Evolutionary conservation across 2,797 vertebrate species (phyloP).

Genomic region (Phrynocephalus vlangalii): DNA sequence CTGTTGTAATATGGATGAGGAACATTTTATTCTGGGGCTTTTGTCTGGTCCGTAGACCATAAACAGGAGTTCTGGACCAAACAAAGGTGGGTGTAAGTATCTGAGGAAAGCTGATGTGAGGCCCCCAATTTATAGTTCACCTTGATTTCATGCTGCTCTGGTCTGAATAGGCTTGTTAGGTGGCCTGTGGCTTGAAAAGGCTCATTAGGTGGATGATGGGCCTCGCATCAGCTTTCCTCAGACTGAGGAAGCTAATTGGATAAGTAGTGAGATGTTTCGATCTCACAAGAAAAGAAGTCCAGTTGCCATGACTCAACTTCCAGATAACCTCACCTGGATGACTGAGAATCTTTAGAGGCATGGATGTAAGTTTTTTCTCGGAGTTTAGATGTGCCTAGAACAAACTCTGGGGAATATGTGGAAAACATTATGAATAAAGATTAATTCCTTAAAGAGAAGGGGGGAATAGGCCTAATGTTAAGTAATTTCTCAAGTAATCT

Average conservation of each 20-base stretch:
- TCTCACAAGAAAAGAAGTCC: too few species aligned
- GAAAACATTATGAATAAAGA: neutral
- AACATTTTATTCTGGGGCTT: neutral
- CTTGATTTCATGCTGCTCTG: too few species aligned
- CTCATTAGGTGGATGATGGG: too few species aligned
- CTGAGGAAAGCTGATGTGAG: neutral
- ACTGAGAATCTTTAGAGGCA: too few species aligned
- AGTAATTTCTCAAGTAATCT: conserved; percentile 5
- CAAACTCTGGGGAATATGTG: neutral
- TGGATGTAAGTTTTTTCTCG: neutral
- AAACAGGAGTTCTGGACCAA: neutral
- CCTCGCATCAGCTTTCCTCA: too few species aligned
- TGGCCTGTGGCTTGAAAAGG: too few species aligned
- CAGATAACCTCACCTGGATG: too few species aligned
- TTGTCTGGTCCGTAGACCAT: neutral
- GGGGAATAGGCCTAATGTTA: neutral
- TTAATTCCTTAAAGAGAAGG: neutral
- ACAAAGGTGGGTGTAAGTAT: neutral
- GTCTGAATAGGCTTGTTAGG: too few species aligned
- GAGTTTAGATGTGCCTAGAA: conserved; percentile 24
- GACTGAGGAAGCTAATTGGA: too few species aligned
- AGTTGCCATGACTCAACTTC: too few species aligned
- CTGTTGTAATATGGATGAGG: neutral
- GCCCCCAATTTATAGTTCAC: too few species aligned
- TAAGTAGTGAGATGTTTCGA: too few species aligned